Conservation (phyloP, 2,888 invertebrate species). For the Helicoverpa assulta region DNA sequence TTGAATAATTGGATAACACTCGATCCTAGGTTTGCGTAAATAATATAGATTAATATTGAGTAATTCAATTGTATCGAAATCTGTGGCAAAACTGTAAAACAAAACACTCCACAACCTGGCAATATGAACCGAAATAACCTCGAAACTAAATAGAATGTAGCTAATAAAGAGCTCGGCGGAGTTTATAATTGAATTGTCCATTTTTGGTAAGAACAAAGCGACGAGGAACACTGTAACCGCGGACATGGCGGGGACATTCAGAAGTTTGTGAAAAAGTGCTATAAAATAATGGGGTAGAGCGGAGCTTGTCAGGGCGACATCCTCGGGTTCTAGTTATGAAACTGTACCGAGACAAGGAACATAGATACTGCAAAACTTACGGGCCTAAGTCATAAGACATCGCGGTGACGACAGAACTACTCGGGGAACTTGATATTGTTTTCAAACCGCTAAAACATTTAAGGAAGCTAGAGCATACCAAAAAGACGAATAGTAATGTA, state of each 20-base stretch:
- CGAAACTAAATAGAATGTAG: not conserved
- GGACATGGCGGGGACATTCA: slow-evolving; percentile 30
- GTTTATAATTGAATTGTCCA: slow-evolving; percentile 41
- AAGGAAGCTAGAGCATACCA: not conserved
- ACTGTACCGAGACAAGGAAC: slow-evolving; percentile 67
- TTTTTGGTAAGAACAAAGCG: slow-evolving; percentile 47
- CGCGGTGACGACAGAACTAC: not conserved
- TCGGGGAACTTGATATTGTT: not conserved
- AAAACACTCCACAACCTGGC: slow-evolving; percentile 1
- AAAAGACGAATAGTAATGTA: not conserved
- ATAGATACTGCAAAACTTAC: slow-evolving; percentile 59
- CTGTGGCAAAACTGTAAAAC: not conserved
- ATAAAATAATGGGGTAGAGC: slow-evolving; percentile 66
- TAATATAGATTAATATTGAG: slow-evolving; percentile 1
- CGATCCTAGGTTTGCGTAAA: not conserved
- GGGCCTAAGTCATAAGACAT: slow-evolving; percentile 28
- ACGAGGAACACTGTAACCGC: slow-evolving; percentile 19
- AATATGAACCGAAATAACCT: not conserved
- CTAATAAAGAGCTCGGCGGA: slow-evolving; percentile 16
- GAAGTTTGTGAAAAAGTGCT: slow-evolving; percentile 62
- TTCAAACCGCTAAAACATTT: not conserved
- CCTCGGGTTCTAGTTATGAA: slow-evolving; percentile 70
- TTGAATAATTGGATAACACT: no score
- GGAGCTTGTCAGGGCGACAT: slow-evolving; percentile 69
- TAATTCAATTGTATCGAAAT: not conserved